Evolutionary conservation across 53 echinoderm and acorn worm species (phyloP).

Genomic region (Crossaster papposus): DNA sequence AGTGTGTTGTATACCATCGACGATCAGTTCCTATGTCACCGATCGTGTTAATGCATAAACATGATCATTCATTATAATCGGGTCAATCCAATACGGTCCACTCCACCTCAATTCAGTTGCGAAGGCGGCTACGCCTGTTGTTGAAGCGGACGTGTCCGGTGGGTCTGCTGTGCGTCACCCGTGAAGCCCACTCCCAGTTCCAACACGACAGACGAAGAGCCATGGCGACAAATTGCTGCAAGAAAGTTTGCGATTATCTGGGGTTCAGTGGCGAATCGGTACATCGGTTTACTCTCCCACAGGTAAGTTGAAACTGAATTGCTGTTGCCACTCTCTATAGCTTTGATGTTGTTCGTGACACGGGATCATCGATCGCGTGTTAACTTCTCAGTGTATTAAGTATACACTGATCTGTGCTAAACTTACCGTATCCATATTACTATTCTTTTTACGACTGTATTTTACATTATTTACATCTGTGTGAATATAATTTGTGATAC

Average conservation of each 20-base stretch:
- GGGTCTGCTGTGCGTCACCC: not conserved
- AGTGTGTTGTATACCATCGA: too few species aligned
- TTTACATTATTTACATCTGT: too few species aligned
- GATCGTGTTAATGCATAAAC: too few species aligned
- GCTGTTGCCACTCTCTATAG: too few species aligned
- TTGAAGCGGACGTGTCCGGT: slow-evolving; percentile 20
- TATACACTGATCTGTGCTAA: too few species aligned
- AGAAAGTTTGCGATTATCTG: slow-evolving; percentile 1
- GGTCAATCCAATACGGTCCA: too few species aligned
- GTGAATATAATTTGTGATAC: too few species aligned
- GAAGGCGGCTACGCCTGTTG: slow-evolving; percentile 20
- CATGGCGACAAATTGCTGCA: slow-evolving; percentile 23
- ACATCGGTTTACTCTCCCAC: slow-evolving; percentile 45
- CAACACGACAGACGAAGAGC: not conserved
- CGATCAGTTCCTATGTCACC: too few species aligned
- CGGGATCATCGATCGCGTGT: not conserved
- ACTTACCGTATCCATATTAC: too few species aligned
- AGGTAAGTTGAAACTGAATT: slow-evolving; percentile 16
- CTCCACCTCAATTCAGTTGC: not conserved
- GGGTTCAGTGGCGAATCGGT: slow-evolving; percentile 56
- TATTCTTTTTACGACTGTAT: too few species aligned
- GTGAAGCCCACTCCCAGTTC: too few species aligned
- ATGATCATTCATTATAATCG: not conserved
- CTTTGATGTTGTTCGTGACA: not conserved
- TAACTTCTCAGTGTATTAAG: too few species aligned